Percentiles rank a stretch among this genome's conserved stretches.
Conservation (phyloP, 1,140 invertebrate species). For the Plodia interpunctella region DNA sequence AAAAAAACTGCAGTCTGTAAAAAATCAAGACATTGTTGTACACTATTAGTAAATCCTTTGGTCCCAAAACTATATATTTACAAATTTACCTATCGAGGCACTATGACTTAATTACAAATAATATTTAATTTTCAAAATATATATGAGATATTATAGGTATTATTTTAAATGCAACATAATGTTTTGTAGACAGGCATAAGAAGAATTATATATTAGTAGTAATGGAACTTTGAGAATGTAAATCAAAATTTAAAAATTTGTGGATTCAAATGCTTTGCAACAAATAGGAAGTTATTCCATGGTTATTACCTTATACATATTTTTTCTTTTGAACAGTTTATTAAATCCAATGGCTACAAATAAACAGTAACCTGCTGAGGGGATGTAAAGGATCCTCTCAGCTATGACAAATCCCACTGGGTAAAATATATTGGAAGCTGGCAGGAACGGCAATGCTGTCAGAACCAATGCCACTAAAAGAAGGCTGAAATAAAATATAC, state of each 20-base stretch:
- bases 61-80: too few relatives aligned
- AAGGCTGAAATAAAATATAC: slow-evolving; percentile 73
- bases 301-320: slow-evolving; percentile 10
- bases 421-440: slow-evolving; percentile 93
- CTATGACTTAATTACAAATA: too few relatives aligned
- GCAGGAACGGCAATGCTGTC: slow-evolving; percentile 91
- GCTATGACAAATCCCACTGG: slow-evolving; percentile 95
- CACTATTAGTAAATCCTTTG: too few relatives aligned
- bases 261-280: too few relatives aligned
- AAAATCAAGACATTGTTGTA: slow-evolving; percentile 7
- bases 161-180: too few relatives aligned
- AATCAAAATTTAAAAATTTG: too few relatives aligned
- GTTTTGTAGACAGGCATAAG: too few relatives aligned
- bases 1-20: slow-evolving; percentile 36
- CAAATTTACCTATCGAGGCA: too few relatives aligned
- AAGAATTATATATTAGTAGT: too few relatives aligned
- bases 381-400: slow-evolving; percentile 90
- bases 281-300: not conserved
- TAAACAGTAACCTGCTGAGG: slow-evolving; percentile 91
- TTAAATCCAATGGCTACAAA: slow-evolving; percentile 83
- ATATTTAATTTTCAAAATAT: too few relatives aligned
- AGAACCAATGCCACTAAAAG: slow-evolving; percentile 82
- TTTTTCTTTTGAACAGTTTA: slow-evolving; percentile 32
- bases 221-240: too few relatives aligned
- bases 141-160: too few relatives aligned